phyloP scores from a whole-genome alignment of 2,113 vertebrate genomes.

The Psammodynastes pulverulentus region DNA sequence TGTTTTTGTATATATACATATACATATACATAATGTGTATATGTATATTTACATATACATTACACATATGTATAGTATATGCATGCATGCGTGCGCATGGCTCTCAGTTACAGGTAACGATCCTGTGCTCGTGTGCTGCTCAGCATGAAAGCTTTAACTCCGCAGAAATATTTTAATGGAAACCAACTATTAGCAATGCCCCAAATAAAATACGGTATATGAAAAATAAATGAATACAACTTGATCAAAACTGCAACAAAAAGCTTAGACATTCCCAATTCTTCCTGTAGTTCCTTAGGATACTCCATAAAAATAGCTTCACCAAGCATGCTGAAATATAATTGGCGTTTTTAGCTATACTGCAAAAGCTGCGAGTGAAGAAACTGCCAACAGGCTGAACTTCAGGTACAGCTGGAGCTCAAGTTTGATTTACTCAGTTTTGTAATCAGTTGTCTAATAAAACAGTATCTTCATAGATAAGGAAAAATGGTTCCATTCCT shows the following conservation, averaged over 20 bases:
- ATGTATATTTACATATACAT: no score
- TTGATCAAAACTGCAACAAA: background rate
- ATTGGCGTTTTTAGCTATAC: background rate
- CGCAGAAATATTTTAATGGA: background rate
- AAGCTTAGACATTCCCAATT: background rate
- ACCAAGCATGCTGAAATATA: background rate
- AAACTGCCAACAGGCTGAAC: background rate
- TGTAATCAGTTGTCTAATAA: background rate
- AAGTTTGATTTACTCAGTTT: background rate
- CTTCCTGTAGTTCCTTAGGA: background rate
- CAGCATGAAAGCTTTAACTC: background rate
- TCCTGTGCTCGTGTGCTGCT: background rate
- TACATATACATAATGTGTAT: no score
- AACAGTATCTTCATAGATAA: background rate
- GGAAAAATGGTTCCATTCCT: background rate
- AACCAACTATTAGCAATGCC: background rate
- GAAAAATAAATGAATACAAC: background rate
- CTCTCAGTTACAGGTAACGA: background rate
- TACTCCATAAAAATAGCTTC: background rate
- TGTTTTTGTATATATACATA: background rate
- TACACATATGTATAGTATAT: no score
- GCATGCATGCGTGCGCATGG: fast-evolving
- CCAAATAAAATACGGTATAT: background rate
- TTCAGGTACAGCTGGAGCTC: background rate
- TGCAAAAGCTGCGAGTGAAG: background rate